Evolutionary conservation across 2,113 vertebrate genomes (phyloP).

Genomic region (Polypterus bichir): DNA sequence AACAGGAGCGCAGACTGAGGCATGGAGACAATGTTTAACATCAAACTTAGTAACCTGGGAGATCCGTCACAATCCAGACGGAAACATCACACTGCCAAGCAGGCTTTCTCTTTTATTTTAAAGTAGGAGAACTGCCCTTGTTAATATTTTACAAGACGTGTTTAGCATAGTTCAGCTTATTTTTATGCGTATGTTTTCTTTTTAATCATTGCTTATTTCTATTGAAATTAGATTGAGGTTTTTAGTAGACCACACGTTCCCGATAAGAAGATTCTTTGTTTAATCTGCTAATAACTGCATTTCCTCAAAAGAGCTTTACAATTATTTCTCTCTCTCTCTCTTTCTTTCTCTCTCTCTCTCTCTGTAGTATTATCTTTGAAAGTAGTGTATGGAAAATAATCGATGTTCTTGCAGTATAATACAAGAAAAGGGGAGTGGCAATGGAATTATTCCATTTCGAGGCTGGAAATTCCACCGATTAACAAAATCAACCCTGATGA

Average conservation of each 20-base stretch:
- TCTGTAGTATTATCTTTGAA: background rate
- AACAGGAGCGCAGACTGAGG: background rate
- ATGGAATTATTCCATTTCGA: too few species aligned
- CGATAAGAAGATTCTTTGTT: too few species aligned
- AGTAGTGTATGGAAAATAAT: background rate
- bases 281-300: too few species aligned
- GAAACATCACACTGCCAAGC: background rate
- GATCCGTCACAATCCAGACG: constrained; percentile 1
- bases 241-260: too few species aligned
- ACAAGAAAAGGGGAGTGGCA: too few species aligned
- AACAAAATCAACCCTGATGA: too few species aligned
- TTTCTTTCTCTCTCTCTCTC: background rate
- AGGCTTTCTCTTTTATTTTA: background rate
- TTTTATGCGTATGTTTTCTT: too few species aligned
- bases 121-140: background rate
- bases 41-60: constrained; percentile 3
- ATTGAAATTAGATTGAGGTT: too few species aligned
- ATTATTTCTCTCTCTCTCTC: background rate
- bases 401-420: too few species aligned
- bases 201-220: too few species aligned
- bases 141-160: background rate
- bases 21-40: constrained; percentile 4
- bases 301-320: constrained; percentile 22
- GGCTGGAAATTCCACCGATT: too few species aligned
- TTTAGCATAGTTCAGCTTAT: too few species aligned